phyloP scores from a whole-genome alignment of 1,140 invertebrate species.

The Stegodyphus dumicola region DNA sequence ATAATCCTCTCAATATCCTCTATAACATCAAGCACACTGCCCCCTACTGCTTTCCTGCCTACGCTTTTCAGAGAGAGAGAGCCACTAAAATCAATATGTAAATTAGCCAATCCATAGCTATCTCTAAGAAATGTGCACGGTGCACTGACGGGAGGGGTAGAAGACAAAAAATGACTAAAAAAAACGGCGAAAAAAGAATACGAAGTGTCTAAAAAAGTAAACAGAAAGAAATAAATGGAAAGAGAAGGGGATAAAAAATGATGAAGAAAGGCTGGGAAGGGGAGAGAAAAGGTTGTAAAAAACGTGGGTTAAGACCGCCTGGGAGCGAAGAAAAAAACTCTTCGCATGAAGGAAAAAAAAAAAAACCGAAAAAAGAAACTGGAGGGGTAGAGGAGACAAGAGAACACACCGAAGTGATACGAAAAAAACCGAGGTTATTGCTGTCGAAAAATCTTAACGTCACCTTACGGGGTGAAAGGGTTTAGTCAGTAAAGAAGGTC shows the following conservation, averaged over 20 bases:
- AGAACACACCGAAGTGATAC: neutral
- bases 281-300: slow-evolving; percentile 33
- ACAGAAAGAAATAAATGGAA: slow-evolving; percentile 10
- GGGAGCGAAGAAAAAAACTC: slow-evolving; percentile 13
- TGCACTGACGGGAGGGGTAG: neutral
- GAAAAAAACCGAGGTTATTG: slow-evolving; percentile 7
- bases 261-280: slow-evolving; percentile 23
- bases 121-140: slow-evolving; percentile 37
- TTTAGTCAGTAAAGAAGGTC: slow-evolving; percentile 36
- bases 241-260: slow-evolving; percentile 27
- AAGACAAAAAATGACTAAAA: slow-evolving; percentile 22
- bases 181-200: slow-evolving; percentile 26
- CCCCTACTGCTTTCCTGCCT: slow-evolving; percentile 4
- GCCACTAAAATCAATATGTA: slow-evolving; percentile 53
- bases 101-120: slow-evolving; percentile 52
- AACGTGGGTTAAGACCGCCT: slow-evolving; percentile 24
- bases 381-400: neutral
- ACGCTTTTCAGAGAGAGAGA: slow-evolving; percentile 22
- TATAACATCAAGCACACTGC: neutral
- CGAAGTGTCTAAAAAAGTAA: too few relatives aligned
- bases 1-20: neutral
- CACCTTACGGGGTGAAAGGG: slow-evolving; percentile 54
- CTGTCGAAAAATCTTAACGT: slow-evolving; percentile 39
- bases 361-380: slow-evolving; percentile 5
- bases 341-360: neutral